Percentiles rank a stretch among this genome's conserved stretches.
Evolutionary conservation across 2,113 vertebrate genomes (phyloP).

Genomic region (Diadophis punctatus): DNA sequence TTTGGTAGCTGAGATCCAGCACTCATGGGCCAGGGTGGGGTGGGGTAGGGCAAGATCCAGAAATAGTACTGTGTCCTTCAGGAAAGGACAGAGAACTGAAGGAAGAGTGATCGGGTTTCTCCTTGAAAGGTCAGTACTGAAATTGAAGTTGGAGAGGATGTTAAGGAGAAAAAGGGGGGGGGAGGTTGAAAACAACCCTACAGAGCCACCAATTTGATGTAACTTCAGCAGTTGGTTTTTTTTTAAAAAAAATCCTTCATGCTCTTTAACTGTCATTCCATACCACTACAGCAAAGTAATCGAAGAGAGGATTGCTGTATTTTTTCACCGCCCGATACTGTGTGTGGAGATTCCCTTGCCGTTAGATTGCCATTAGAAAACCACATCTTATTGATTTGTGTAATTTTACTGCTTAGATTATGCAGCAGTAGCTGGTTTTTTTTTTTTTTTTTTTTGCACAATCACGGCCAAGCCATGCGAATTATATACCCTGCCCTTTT

Average conservation of each 20-base stretch:
- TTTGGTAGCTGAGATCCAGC: neutral
- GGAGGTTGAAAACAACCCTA: neutral
- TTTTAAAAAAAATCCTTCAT: neutral
- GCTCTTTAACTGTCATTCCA: neutral
- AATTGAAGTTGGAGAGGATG: conserved; percentile 5
- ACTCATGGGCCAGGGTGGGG: neutral
- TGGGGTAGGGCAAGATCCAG: neutral
- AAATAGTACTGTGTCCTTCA: conserved; percentile 29
- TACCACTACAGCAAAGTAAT: neutral
- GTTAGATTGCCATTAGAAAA: no score
- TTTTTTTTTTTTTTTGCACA: neutral
- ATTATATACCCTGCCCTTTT: neutral
- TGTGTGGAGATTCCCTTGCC: neutral
- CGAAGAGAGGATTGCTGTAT: neutral
- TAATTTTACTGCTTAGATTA: neutral
- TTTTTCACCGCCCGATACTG: no score
- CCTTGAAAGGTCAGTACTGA: conserved; percentile 7
- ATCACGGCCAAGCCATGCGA: neutral
- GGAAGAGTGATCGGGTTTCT: neutral
- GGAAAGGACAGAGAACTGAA: conserved; percentile 3
- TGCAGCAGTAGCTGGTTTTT: neutral
- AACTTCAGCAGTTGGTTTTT: neutral
- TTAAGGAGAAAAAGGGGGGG: neutral
- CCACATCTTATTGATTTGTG: neutral
- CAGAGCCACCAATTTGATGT: neutral